Evolutionary conservation across 2,888 invertebrate species (phyloP).

Genomic region (Heliconius cydno): DNA sequence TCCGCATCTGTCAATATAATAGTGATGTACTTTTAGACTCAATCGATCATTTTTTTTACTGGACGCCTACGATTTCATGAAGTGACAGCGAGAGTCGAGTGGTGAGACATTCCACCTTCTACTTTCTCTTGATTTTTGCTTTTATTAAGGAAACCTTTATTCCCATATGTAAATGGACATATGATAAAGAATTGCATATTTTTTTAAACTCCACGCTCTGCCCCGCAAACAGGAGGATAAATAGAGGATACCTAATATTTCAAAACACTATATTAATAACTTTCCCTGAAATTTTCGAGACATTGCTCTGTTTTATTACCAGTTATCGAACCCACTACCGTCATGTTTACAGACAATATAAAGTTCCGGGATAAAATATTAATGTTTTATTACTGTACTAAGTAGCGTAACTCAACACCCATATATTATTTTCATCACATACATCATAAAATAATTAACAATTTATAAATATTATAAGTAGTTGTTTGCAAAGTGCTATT

Average conservation of each 20-base stretch:
- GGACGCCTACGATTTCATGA: too few relatives aligned
- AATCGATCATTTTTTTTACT: background rate
- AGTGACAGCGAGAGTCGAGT: too few relatives aligned
- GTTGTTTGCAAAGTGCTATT: slow-evolving; percentile 52
- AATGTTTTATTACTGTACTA: background rate
- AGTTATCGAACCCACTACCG: background rate
- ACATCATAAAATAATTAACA: slow-evolving; percentile 22
- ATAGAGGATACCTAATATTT: background rate
- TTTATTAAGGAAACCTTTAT: too few relatives aligned
- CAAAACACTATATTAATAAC: background rate
- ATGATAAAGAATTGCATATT: background rate
- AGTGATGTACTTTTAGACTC: background rate
- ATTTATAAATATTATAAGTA: slow-evolving; percentile 40
- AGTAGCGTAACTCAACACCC: background rate
- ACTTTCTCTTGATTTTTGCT: too few relatives aligned
- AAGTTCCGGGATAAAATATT: background rate
- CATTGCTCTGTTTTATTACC: background rate
- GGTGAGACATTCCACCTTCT: too few relatives aligned
- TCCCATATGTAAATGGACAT: too few relatives aligned
- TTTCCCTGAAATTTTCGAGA: background rate
- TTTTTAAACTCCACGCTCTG: background rate
- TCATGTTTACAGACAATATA: background rate
- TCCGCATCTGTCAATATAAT: background rate
- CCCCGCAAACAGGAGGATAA: background rate
- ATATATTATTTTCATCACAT: slow-evolving; percentile 8